Evolutionary conservation across 2,797 vertebrate species (phyloP), one percentile per base, ranked within the genome.

Genomic region (Enteromius paludinosus): DNA sequence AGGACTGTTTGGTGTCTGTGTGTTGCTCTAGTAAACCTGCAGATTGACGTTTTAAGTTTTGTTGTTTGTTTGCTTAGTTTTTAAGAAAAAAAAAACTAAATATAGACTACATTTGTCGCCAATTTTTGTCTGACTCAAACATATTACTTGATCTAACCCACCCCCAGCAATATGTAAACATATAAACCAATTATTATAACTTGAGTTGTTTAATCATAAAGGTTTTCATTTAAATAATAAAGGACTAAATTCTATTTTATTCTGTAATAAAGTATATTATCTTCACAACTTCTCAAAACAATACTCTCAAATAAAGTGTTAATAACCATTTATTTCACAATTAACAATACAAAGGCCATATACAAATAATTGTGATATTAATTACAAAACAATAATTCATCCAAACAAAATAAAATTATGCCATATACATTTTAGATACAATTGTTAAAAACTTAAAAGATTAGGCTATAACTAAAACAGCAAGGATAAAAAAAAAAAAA

Each of bases 341-440:
- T 85, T 87, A 90, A 87, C 88, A 89, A 88, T 87, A 85, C 64
- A 82, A 83, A 72, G 28, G 30, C 69, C 61, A 92, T 88, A 90
- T 84, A 90, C 45, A 88, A 79, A 91, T 64, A 77, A 30, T 30
- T 85, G 54, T 87, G 84, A 88, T 80, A 84, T 85, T 83, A 86
- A 90, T 93, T 90, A 92, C 87, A 93, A 91, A 94, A 89, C 78
- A 78, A 71, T 5, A 87, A 86, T 61, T 85, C 64, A 88, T 75
- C 17, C 52, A 87, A 88, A 88, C 85, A 83, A 89, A 76, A 78
- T 20, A 83, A 88, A 89, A 88, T 82, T 87, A 78, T 23, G 12
- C 72, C 89, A 79, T 84, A 90, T 89, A 92, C 84, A 89, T 47
- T 86, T 83, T 52, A 54, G 73, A 88, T 30, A 87, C 41, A 84